Conservation (phyloP, 2,113 vertebrate genomes). For the Callaeas wilsoni region DNA sequence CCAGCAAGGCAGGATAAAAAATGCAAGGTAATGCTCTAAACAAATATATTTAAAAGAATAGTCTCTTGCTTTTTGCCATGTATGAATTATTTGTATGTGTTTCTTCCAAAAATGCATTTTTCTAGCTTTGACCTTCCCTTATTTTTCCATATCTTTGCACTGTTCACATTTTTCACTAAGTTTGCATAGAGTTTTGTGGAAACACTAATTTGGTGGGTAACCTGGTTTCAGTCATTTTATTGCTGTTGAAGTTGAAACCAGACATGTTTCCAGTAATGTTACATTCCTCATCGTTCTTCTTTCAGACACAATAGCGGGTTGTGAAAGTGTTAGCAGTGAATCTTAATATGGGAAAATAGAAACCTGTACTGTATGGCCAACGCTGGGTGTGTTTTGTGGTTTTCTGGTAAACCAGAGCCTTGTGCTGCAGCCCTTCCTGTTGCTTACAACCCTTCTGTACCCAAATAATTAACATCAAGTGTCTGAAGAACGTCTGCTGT, state of each 20-base stretch:
- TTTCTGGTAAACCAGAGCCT: neutral
- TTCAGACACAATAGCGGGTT: neutral
- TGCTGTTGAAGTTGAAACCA: neutral
- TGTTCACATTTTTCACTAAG: neutral
- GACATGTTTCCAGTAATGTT: neutral
- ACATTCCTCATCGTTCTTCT: neutral
- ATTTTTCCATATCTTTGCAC: neutral
- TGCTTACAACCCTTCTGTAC: neutral
- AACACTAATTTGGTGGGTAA: neutral
- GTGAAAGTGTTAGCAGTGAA: neutral
- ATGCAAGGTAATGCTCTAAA: conserved; percentile 84
- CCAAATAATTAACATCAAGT: neutral
- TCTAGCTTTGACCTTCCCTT: neutral
- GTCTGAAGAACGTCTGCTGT: neutral
- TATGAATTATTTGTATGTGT: neutral
- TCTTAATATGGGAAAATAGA: neutral
- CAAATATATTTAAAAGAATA: neutral
- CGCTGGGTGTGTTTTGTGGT: neutral
- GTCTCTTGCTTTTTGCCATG: neutral
- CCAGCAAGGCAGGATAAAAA: conserved; percentile 95
- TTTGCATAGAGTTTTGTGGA: neutral
- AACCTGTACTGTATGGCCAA: neutral
- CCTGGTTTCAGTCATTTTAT: neutral
- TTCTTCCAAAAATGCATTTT: neutral
- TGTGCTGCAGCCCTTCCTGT: neutral